phyloP scores from a whole-genome alignment of 92 coral and sea anemone species.

The Umimayanthus kanabou region DNA sequence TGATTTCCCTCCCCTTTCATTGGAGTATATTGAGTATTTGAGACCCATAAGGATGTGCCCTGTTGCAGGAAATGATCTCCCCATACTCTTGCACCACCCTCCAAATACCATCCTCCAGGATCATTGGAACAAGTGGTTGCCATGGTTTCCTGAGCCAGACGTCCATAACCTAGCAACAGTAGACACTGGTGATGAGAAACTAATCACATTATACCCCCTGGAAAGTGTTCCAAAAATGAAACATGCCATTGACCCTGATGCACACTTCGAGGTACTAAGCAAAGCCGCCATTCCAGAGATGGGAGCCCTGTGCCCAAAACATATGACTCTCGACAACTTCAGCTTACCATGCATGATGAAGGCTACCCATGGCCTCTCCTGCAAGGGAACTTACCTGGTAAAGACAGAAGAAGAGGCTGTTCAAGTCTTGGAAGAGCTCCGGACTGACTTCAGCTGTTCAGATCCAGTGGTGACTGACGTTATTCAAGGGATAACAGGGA shows the following conservation, averaged over 20 bases:
- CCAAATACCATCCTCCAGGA: slow-evolving; percentile 56
- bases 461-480: slow-evolving; percentile 40
- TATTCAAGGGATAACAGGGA: slow-evolving; percentile 57
- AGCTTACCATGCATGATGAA: slow-evolving; percentile 77
- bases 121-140: slow-evolving; percentile 79
- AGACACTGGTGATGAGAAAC: slow-evolving; percentile 59
- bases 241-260: slow-evolving; percentile 68
- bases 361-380: slow-evolving; percentile 49
- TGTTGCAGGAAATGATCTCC: slow-evolving; percentile 74
- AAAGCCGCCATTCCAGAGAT: slow-evolving; percentile 74
- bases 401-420: slow-evolving; percentile 64
- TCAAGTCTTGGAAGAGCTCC: slow-evolving; percentile 57
- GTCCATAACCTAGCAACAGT: slow-evolving; percentile 61
- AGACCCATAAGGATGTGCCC: slow-evolving; percentile 67
- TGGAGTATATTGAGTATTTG: slow-evolving; percentile 62
- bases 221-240: slow-evolving; percentile 59
- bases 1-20: slow-evolving; percentile 62
- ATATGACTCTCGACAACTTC: slow-evolving; percentile 48
- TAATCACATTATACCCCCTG: slow-evolving; percentile 67
- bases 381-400: slow-evolving; percentile 73
- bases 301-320: slow-evolving; percentile 73
- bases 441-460: slow-evolving; percentile 16
- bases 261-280: slow-evolving; percentile 64
- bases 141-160: slow-evolving; percentile 65
- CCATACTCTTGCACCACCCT: slow-evolving; percentile 68